Base-by-base conservation (phyloP, 1,140 invertebrate species). In the Parapsyche elsis region DNA sequence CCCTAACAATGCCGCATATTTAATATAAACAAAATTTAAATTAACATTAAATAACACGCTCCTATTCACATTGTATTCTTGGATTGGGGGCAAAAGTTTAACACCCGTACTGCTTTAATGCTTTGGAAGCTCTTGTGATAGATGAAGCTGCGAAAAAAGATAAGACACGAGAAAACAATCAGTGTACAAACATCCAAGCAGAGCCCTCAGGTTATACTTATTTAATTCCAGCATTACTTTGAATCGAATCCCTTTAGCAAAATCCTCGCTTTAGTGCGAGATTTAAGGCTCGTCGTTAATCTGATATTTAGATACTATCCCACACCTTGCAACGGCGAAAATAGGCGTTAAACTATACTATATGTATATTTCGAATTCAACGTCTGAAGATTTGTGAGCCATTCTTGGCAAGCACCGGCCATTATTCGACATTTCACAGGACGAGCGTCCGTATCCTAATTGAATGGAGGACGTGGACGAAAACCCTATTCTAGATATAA, bases 391-490 rank as follows among this genome's bases (percentile, higher is more conserved):
- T 38, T 38, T 38, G 30, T 38, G 30, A 38, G 30, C 30, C 30
- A 7, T 38, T 38, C 30, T 38, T 38, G 30, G 75, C 70, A 30
- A 74, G 16, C 19, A 38, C 49, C 46, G 80, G 49, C 75, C 59
- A 76, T 81, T 77, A 80, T 71, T 81, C 76, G 76, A 49, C 75
- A 64, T 81, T 77, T 71, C 49, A 53, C 67, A 81, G 61, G 24
- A 61, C 74, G 71, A 61, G 46, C 76, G 80, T 70, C 59, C 71
- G 80, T 78, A 78, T 78, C 78, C 70, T 81, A 81, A 81, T 81
- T 81, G 80, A 81, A 81, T 75, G n/a, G 19, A 59, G 59, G 49
- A 78, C 80, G 80, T 78, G 16, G 10, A 12, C 64, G 76, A 78
- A 74, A 59, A 78, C 59, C 70, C 38, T 75, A 81, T 81, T 53